These are phyloP conservation scores for Melanotaenia boesemani DNA, from an alignment of 2,797 vertebrate species.

Conservation along the genomic window DNA sequence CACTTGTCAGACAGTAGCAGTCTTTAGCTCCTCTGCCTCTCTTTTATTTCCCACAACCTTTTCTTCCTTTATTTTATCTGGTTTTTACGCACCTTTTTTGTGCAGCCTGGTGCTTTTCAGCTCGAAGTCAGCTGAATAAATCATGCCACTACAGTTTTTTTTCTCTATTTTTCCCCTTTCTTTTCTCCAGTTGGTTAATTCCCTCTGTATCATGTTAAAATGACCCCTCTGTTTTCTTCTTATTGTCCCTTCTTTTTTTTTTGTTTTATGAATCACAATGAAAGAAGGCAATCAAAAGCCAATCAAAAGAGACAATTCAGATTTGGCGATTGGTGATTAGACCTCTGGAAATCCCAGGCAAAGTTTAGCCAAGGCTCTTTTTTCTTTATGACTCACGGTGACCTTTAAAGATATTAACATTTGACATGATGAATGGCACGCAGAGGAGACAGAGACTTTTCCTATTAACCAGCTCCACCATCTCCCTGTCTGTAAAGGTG, in stretches of 20 bases:
- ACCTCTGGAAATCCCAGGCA: constrained; percentile 71
- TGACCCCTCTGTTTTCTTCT: constrained; percentile 24
- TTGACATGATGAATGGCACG: constrained; percentile 78
- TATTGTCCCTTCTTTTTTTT: constrained; percentile 24
- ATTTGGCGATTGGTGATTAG: constrained; percentile 79
- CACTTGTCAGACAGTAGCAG: constrained; percentile 76
- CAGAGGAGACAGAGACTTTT: constrained; percentile 72
- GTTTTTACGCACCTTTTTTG: constrained; percentile 34
- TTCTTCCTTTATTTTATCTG: constrained; percentile 52
- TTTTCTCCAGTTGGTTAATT: constrained; percentile 23
- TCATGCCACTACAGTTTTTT: constrained; percentile 30
- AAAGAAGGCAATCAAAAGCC: constrained; percentile 75
- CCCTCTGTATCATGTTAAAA: constrained; percentile 37
- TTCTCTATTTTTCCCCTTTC: not conserved
- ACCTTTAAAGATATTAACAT: constrained; percentile 83
- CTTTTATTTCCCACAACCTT: constrained; percentile 69
- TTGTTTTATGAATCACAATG: constrained; percentile 63
- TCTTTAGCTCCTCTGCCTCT: constrained; percentile 73
- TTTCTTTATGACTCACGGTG: constrained; percentile 79
- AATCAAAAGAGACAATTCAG: constrained; percentile 78
- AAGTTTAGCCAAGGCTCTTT: constrained; percentile 79
- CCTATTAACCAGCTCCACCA: constrained; percentile 70
- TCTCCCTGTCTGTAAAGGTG: constrained; percentile 35
- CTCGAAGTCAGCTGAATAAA: constrained; percentile 56
- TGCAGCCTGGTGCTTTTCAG: constrained; percentile 53